phyloP scores from a whole-genome alignment of 2,888 invertebrate genomes.

The Drosophila macrospina region DNA sequence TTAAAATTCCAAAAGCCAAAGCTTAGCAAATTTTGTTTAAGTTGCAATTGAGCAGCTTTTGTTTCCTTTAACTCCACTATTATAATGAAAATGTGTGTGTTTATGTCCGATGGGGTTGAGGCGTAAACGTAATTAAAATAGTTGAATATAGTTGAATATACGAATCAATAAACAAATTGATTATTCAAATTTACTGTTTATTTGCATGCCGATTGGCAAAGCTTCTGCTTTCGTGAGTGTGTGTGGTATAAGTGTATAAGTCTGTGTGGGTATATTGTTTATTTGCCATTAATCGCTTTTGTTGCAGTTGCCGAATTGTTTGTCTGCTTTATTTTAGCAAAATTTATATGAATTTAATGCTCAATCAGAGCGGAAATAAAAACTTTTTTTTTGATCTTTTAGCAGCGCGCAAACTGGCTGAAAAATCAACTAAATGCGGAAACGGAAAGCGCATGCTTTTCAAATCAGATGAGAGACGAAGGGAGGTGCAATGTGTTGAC shows the following conservation, averaged over 20 bases:
- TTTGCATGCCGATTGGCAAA: constrained; percentile 62
- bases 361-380: constrained; percentile 77
- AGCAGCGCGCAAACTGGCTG: constrained; percentile 12
- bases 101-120: constrained; percentile 31
- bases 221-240: constrained; percentile 38
- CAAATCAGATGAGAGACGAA: background rate
- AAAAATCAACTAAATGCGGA: constrained; percentile 64
- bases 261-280: constrained; percentile 36
- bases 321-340: constrained; percentile 50
- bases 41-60: constrained; percentile 22
- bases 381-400: constrained; percentile 35
- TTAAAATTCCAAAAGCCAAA: constrained; percentile 33
- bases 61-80: background rate
- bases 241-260: constrained; percentile 2
- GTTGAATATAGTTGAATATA: constrained; percentile 55
- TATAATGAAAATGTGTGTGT: background rate
- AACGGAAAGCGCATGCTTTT: constrained; percentile 70
- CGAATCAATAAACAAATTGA: constrained; percentile 80
- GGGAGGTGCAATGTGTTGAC: constrained; percentile 14
- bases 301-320: constrained; percentile 57
- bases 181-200: constrained; percentile 77
- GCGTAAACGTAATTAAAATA: constrained; percentile 75
- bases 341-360: constrained; percentile 71
- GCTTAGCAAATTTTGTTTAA: background rate
- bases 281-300: constrained; percentile 74